phyloP scores from a whole-genome alignment of 2,888 invertebrate genomes.

The Eupithecia subfuscata region DNA sequence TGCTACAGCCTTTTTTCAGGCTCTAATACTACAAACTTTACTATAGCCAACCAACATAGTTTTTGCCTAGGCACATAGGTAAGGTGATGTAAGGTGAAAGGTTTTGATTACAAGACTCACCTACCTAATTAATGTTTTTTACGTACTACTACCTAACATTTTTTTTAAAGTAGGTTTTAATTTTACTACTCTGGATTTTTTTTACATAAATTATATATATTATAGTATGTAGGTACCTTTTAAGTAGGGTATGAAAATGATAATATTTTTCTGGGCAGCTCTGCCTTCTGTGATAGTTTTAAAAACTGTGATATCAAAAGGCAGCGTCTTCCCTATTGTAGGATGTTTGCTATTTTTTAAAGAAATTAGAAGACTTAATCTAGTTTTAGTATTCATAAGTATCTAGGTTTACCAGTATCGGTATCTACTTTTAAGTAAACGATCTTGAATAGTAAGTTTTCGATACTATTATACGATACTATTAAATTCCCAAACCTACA shows the following conservation, averaged over 20 bases:
- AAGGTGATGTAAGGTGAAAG: neutral
- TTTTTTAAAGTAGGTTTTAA: too few relatives aligned
- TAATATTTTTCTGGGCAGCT: neutral
- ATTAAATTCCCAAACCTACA: conserved; percentile 3
- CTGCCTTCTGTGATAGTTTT: neutral
- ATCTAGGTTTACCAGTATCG: neutral
- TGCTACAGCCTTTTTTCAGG: conserved; percentile 17
- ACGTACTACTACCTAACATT: too few relatives aligned
- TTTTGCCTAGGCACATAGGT: neutral
- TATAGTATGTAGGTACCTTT: too few relatives aligned
- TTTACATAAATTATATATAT: too few relatives aligned
- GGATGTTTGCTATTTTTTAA: neutral
- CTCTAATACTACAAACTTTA: conserved; percentile 2
- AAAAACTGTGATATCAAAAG: neutral
- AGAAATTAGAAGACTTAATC: neutral
- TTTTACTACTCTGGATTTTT: too few relatives aligned
- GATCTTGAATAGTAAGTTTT: conserved; percentile 11
- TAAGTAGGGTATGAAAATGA: too few relatives aligned
- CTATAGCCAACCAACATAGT: neutral
- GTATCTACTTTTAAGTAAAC: conserved; percentile 1
- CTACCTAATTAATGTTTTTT: too few relatives aligned
- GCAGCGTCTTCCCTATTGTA: too few relatives aligned
- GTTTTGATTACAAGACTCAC: too few relatives aligned
- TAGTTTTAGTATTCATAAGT: too few relatives aligned
- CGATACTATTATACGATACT: neutral